phyloP scores from a whole-genome alignment of 1,140 invertebrate species.

The Trichomalopsis sarcophagae region DNA sequence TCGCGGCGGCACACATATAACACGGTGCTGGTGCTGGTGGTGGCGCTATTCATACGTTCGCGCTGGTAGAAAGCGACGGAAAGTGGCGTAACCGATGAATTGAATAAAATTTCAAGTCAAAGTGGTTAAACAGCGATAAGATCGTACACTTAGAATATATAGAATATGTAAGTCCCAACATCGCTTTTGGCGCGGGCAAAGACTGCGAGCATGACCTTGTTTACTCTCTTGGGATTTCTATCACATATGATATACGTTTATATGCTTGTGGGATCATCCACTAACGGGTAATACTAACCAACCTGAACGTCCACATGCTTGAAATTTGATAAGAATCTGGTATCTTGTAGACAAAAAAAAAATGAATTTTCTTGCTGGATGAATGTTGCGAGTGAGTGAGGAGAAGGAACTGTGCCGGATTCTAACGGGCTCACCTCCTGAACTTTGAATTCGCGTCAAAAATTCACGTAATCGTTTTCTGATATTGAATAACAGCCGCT shows the following conservation, averaged over 20 bases:
- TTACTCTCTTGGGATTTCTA: neutral
- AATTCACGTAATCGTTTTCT: neutral
- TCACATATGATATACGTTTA: neutral
- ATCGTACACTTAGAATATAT: conserved; percentile 27
- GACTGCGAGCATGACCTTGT: conserved; percentile 35
- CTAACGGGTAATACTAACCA: conserved; percentile 23
- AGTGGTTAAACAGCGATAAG: neutral
- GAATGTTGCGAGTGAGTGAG: neutral
- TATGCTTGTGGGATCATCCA: conserved; percentile 11
- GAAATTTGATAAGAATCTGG: conserved; percentile 45
- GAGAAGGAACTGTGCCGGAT: neutral
- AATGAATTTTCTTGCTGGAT: neutral
- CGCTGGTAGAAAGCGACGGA: conserved; percentile 6
- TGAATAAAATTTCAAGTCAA: conserved; percentile 46
- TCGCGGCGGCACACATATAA: neutral
- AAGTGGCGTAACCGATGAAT: conserved; percentile 33
- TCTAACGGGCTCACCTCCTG: neutral
- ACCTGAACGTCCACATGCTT: conserved; percentile 9
- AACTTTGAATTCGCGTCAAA: too few species aligned
- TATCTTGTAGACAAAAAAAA: neutral
- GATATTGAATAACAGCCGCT: too few species aligned
- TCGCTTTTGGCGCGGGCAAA: conserved; percentile 68
- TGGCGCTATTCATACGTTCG: neutral
- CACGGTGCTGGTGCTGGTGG: neutral
- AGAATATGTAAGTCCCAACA: conserved; percentile 53